Percentiles rank a stretch among this genome's conserved stretches.
These are phyloP conservation scores for Frankliniella fusca DNA, from an alignment of 2,888 invertebrate genomes.

Conservation along the genomic window DNA sequence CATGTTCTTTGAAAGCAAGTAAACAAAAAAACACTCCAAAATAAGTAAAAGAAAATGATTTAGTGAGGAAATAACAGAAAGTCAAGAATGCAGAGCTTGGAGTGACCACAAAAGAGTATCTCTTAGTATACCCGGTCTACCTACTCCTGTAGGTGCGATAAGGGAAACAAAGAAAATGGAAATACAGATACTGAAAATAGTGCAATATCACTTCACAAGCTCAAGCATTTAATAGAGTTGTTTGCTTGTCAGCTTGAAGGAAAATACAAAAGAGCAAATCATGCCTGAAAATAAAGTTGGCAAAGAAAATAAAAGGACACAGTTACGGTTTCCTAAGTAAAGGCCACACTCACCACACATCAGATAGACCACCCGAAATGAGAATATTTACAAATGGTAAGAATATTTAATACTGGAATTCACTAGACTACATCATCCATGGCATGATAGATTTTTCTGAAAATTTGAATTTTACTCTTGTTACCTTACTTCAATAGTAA, in stretches of 20 bases:
- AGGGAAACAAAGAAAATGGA: background rate
- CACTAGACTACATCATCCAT: background rate
- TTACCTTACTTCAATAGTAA: background rate
- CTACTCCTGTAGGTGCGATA: background rate
- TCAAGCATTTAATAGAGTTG: background rate
- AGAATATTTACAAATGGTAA: background rate
- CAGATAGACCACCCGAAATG: no score
- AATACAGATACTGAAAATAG: background rate
- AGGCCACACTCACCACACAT: background rate
- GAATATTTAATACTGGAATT: conserved; percentile 11
- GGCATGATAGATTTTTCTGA: background rate
- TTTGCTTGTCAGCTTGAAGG: background rate
- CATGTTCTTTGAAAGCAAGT: background rate
- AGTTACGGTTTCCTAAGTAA: background rate
- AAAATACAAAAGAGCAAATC: background rate
- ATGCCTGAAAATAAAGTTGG: background rate
- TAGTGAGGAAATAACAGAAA: background rate
- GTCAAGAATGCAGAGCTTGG: background rate
- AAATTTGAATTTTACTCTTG: background rate
- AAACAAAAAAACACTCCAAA: background rate
- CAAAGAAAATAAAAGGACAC: background rate
- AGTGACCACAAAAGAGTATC: conserved; percentile 1
- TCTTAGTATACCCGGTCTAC: conserved; percentile 2
- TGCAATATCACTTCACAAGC: conserved; percentile 21
- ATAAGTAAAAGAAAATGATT: background rate